A percentile compares a stretch with the other conserved stretches of the same genome.
These are phyloP conservation scores for Frankliniella fusca DNA, from an alignment of 2,888 invertebrate genomes.

Conservation along the genomic window DNA sequence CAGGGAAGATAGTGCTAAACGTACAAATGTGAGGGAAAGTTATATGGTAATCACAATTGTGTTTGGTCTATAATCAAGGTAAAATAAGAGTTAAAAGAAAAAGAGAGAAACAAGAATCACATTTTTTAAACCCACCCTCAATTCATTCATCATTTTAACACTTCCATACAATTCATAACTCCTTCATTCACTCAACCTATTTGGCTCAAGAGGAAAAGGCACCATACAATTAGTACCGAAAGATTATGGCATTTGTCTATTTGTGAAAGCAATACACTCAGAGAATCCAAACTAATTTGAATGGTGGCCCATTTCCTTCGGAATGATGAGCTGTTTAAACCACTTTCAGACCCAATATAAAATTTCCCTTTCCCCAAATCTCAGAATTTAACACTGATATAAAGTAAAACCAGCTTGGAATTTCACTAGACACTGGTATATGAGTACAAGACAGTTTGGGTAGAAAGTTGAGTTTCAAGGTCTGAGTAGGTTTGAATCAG, in stretches of 20 bases:
- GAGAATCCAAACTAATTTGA: background rate
- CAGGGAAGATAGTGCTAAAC: constrained; percentile 24
- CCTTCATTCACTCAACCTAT: background rate
- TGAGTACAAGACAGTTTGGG: too few species aligned
- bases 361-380: too few species aligned
- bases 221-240: background rate
- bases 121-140: constrained; percentile 8
- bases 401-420: background rate
- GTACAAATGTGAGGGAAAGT: constrained; percentile 17
- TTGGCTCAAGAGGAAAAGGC: constrained; percentile 17
- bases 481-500: background rate
- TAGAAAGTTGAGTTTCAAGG: too few species aligned
- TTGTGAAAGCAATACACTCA: background rate
- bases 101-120: constrained; percentile 21
- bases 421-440: too few species aligned
- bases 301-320: too few species aligned
- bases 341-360: too few species aligned
- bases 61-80: constrained; percentile 16
- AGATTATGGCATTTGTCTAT: background rate
- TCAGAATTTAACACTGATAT: background rate
- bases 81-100: constrained; percentile 5
- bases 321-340: too few species aligned
- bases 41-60: constrained; percentile 19
- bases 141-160: background rate
- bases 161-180: background rate